These are phyloP conservation scores for Magallana ariakensis DNA, from an alignment of 1,140 invertebrate species.

Conservation along the genomic window DNA sequence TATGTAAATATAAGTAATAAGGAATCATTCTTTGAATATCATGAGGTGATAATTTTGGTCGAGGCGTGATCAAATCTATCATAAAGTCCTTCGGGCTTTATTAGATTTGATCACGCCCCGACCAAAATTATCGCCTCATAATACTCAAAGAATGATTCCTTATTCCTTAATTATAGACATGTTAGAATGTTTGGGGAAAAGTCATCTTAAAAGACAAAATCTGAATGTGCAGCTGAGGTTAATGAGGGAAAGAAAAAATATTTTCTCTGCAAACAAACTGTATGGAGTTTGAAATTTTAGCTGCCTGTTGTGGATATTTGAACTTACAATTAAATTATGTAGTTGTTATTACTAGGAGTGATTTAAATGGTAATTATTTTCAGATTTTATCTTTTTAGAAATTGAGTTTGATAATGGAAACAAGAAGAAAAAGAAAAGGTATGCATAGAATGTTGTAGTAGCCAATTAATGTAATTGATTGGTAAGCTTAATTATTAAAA, in stretches of 20 bases:
- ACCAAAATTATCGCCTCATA: no score
- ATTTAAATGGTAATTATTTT: neutral
- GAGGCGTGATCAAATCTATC: no score
- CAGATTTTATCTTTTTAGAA: neutral
- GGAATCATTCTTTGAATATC: no score
- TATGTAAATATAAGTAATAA: no score
- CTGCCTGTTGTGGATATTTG: neutral
- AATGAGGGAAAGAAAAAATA: neutral
- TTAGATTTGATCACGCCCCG: no score
- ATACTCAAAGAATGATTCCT: no score
- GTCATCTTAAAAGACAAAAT: no score
- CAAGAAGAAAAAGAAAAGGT: neutral
- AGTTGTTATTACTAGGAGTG: neutral
- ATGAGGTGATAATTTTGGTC: no score
- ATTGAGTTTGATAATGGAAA: neutral
- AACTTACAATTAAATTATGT: neutral
- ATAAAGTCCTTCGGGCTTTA: no score
- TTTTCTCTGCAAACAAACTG: neutral
- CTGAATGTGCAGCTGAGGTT: no score
- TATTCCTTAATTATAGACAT: no score
- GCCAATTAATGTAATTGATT: neutral
- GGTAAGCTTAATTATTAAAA: neutral
- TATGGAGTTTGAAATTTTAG: neutral
- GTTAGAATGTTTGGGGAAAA: no score
- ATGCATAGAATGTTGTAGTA: constrained; percentile 2